Evolutionary conservation across 2,113 vertebrate genomes (phyloP).

Genomic region (Etheostoma cragini): DNA sequence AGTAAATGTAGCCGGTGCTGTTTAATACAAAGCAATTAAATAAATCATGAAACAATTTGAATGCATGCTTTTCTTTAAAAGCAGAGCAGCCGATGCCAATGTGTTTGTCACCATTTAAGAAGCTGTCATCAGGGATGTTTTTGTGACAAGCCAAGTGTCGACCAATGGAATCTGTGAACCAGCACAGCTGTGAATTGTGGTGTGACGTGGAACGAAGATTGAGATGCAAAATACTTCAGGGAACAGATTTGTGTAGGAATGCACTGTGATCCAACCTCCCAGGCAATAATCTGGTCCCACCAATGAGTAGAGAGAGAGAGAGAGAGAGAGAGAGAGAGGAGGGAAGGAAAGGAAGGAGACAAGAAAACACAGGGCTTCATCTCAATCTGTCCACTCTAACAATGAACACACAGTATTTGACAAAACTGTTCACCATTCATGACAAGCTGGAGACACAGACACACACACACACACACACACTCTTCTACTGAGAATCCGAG

Average conservation of each 20-base stretch:
- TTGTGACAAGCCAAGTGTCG: slow-evolving; percentile 27
- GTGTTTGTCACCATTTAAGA: slow-evolving; percentile 11
- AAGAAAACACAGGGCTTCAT: slow-evolving; percentile 43
- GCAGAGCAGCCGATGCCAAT: background rate
- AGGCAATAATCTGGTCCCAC: slow-evolving; percentile 41
- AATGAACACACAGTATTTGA: slow-evolving; percentile 44
- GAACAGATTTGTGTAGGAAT: slow-evolving; percentile 70
- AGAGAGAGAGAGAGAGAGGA: background rate
- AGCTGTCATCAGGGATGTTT: slow-evolving; percentile 36
- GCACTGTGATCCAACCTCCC: slow-evolving; percentile 48
- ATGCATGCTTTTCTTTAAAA: background rate
- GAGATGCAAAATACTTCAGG: slow-evolving; percentile 49
- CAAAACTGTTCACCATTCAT: slow-evolving; percentile 9
- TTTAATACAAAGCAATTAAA: background rate
- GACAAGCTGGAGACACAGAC: slow-evolving; percentile 8
- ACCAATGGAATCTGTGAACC: slow-evolving; percentile 17
- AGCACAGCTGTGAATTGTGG: slow-evolving; percentile 45
- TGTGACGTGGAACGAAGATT: slow-evolving; percentile 15
- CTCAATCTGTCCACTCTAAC: slow-evolving; percentile 40
- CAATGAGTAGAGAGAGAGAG: slow-evolving; percentile 15
- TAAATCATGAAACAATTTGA: background rate
- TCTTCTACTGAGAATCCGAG: background rate
- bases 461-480: background rate
- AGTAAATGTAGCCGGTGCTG: background rate
- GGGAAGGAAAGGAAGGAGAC: background rate